Percentiles rank a stretch among this genome's conserved stretches.
These are phyloP conservation scores for Limanda limanda DNA, from an alignment of 2,113 vertebrate genomes.

Conservation along the genomic window DNA sequence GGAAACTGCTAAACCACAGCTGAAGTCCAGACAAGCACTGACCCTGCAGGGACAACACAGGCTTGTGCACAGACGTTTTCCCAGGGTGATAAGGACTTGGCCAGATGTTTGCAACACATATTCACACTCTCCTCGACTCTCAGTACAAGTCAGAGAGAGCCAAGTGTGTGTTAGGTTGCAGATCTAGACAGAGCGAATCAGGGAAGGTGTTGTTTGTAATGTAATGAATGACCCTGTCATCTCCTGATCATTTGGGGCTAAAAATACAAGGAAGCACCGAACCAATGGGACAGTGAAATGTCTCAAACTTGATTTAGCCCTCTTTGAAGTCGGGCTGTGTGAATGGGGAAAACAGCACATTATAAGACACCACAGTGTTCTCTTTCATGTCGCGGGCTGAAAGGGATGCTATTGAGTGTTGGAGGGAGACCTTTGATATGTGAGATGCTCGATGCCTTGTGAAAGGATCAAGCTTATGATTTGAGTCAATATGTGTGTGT, in stretches of 20 bases:
- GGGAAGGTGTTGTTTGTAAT: conserved; percentile 27
- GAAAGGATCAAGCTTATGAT: conserved; percentile 74
- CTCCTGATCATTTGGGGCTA: conserved; percentile 42
- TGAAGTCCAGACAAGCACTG: conserved; percentile 18
- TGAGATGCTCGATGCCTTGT: conserved; percentile 70
- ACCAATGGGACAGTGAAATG: conserved; percentile 29
- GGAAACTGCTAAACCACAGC: conserved; percentile 13
- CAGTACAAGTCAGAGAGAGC: conserved; percentile 9
- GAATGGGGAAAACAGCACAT: conserved; percentile 56
- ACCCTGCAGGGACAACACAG: conserved; percentile 43
- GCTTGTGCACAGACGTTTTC: conserved; percentile 64
- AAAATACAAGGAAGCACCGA: conserved; percentile 33
- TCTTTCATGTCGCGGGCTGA: conserved; percentile 78
- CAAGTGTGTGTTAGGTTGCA: background rate
- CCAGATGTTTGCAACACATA: conserved; percentile 69
- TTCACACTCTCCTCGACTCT: conserved; percentile 10
- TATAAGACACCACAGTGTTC: conserved; percentile 67
- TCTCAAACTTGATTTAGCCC: conserved; percentile 49
- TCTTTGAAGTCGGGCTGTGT: conserved; percentile 67
- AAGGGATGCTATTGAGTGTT: conserved; percentile 76
- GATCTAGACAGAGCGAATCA: conserved; percentile 16
- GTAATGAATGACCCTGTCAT: conserved; percentile 36
- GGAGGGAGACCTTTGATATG: conserved; percentile 81
- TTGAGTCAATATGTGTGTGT: conserved; percentile 65
- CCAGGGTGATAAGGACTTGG: conserved; percentile 68